phyloP scores from a whole-genome alignment of 2,797 vertebrate species.

The Microctenopoma steveboyesi region DNA sequence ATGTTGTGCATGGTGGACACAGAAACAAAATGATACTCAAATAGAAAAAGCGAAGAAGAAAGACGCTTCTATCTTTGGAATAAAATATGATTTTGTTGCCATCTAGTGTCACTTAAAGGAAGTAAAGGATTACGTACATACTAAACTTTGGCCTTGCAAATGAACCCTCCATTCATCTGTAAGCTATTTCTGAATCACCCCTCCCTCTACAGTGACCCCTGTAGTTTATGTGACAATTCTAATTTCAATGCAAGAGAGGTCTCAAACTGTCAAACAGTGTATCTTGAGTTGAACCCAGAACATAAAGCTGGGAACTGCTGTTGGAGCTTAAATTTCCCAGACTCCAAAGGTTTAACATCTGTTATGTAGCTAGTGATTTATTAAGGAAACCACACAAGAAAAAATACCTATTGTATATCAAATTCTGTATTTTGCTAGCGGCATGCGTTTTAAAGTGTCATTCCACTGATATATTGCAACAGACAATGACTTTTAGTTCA shows the following conservation, averaged over 20 bases:
- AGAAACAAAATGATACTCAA: slow-evolving; percentile 18
- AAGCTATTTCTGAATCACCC: not conserved
- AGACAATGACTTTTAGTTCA: no score
- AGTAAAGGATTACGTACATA: slow-evolving; percentile 10
- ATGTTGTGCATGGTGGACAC: slow-evolving; percentile 23
- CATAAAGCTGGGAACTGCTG: not conserved
- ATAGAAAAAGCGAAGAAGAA: not conserved
- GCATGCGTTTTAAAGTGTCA: no score
- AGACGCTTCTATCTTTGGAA: not conserved
- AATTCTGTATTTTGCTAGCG: no score
- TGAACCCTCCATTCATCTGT: not conserved
- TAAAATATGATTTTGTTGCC: slow-evolving; percentile 67
- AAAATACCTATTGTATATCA: no score
- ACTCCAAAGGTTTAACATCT: no score
- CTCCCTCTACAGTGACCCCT: not conserved
- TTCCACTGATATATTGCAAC: no score
- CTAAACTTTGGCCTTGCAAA: not conserved
- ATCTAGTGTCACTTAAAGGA: slow-evolving; percentile 69
- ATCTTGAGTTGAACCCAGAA: not conserved
- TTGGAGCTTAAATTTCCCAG: no score
- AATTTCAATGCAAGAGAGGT: not conserved
- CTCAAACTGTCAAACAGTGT: not conserved
- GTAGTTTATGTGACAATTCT: not conserved
- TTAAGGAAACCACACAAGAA: no score
- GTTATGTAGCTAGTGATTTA: no score